Conservation (phyloP, 2,888 invertebrate genomes). For the Folsomia manolachei region DNA sequence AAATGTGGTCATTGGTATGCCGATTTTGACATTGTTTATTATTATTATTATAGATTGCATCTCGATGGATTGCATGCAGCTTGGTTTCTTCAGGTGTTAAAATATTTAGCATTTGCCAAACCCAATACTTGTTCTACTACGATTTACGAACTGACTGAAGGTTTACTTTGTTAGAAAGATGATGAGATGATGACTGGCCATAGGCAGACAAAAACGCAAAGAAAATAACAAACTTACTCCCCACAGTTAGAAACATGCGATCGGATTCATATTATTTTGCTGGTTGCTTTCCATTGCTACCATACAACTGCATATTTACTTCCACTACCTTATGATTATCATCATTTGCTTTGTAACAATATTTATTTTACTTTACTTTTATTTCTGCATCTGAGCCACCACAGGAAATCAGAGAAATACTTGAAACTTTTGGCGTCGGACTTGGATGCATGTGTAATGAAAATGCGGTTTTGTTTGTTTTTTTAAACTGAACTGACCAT, state of each 20-base stretch:
- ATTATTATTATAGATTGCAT: neutral
- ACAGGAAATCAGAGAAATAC: neutral
- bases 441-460: no score
- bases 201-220: neutral
- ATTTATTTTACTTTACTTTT: conserved; percentile 1
- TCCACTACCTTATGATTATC: neutral
- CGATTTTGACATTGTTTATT: neutral
- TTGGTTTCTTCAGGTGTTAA: no score
- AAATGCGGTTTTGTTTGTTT: no score
- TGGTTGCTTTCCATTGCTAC: neutral
- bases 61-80: no score
- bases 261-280: neutral
- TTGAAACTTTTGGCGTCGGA: neutral
- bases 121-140: neutral
- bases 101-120: conserved; percentile 11
- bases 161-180: neutral
- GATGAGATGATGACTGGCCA: no score
- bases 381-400: neutral
- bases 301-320: neutral
- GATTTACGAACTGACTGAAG: neutral
- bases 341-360: neutral
- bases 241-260: neutral
- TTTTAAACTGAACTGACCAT: no score
- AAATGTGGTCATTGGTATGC: neutral
- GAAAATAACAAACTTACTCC: neutral